Conservation (phyloP, 92 coral and sea anemone species). For the Parazoanthus atlanticus region DNA sequence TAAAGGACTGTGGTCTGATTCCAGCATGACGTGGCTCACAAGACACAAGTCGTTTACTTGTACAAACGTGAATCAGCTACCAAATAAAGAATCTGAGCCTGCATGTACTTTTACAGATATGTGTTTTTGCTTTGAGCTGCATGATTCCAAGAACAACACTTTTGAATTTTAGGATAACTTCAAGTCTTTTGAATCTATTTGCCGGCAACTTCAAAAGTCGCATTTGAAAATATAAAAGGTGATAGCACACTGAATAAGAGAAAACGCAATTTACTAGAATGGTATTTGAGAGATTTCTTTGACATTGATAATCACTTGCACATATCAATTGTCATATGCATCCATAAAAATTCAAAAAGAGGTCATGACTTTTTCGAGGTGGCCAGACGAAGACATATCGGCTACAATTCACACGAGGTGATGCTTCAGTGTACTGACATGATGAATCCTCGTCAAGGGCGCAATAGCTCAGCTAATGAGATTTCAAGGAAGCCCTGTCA, state of each 20-base stretch:
- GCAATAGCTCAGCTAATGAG: neutral
- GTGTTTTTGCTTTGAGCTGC: neutral
- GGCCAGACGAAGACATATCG: constrained; percentile 9
- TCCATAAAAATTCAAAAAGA: neutral
- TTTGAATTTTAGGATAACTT: neutral
- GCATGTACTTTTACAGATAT: neutral
- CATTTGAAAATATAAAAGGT: neutral
- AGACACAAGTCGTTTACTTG: too few relatives aligned
- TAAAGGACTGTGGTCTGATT: neutral
- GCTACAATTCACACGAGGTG: neutral
- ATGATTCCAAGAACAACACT: too few relatives aligned
- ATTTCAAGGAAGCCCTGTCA: neutral
- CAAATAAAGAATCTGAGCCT: too few relatives aligned
- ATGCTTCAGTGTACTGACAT: neutral
- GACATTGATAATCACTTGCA: neutral
- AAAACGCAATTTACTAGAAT: too few relatives aligned
- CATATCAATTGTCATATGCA: neutral
- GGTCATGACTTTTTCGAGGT: constrained; percentile 2
- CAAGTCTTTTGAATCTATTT: neutral
- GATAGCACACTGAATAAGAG: neutral
- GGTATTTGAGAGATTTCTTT: neutral
- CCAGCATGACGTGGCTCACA: neutral
- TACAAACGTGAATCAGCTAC: neutral
- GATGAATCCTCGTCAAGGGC: neutral
- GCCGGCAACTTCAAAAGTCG: neutral